These are phyloP conservation scores for Chymomyza fuscimana DNA, from an alignment of 2,888 invertebrate genomes.

Conservation along the genomic window DNA sequence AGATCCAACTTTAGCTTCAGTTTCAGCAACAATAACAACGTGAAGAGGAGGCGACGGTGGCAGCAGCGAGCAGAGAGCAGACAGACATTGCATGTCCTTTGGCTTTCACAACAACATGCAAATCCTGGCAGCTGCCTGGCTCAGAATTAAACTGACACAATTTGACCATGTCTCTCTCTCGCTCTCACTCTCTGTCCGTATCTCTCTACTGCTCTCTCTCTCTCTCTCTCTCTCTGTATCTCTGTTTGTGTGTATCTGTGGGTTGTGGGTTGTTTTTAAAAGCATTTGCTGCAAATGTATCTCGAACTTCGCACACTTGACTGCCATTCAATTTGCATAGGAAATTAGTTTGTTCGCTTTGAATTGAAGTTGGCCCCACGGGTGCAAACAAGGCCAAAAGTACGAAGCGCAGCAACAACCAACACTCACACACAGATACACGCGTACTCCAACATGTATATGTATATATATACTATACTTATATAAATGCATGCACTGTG, in stretches of 20 bases:
- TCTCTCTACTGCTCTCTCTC: not conserved
- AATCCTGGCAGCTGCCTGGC: slow-evolving; percentile 25
- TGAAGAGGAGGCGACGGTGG: not conserved
- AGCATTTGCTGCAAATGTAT: slow-evolving; percentile 73
- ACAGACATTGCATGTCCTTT: slow-evolving; percentile 4
- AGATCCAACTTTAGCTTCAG: slow-evolving; percentile 1
- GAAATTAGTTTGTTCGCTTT: slow-evolving; percentile 76
- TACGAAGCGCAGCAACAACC: slow-evolving; percentile 33
- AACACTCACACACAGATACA: slow-evolving; percentile 16
- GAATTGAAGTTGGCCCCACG: slow-evolving; percentile 73
- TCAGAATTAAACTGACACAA: slow-evolving; percentile 51
- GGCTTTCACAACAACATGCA: not conserved
- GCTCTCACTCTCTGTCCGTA: not conserved
- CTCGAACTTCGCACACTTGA: slow-evolving; percentile 76
- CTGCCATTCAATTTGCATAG: slow-evolving; percentile 77
- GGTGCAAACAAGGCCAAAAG: slow-evolving; percentile 69
- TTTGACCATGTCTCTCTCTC: slow-evolving; percentile 24
- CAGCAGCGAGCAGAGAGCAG: not conserved
- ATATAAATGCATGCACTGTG: slow-evolving; percentile 3
- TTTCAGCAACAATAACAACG: not conserved
- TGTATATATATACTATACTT: not conserved
- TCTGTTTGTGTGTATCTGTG: slow-evolving; percentile 7
- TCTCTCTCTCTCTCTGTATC: slow-evolving; percentile 10
- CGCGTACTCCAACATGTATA: not conserved
- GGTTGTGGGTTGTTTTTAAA: slow-evolving; percentile 57